Conservation (phyloP, 2,797 vertebrate species). For the Sebastes miniatus region DNA sequence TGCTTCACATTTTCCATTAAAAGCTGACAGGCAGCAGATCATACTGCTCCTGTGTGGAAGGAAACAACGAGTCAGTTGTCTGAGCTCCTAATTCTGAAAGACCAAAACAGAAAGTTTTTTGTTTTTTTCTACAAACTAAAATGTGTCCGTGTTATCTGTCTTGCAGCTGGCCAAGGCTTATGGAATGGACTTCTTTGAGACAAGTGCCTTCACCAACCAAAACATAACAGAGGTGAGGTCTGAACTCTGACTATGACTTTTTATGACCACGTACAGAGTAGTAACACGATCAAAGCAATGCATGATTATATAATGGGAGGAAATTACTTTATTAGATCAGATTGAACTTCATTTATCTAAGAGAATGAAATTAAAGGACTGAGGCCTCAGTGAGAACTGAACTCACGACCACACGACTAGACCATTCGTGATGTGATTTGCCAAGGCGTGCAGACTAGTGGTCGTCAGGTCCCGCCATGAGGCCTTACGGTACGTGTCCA, state of each 20-base stretch:
- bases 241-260: neutral
- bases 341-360: neutral
- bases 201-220: constrained; percentile 97
- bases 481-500: neutral
- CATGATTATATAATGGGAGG: neutral
- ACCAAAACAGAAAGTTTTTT: neutral
- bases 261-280: neutral
- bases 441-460: too few species aligned
- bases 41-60: neutral
- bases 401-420: neutral
- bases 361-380: neutral
- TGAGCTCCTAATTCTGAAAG: neutral
- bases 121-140: neutral
- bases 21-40: neutral
- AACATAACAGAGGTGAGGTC: constrained; percentile 94
- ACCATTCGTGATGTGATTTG: neutral
- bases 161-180: constrained; percentile 92
- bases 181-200: constrained; percentile 97
- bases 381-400: neutral
- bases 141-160: constrained; percentile 14
- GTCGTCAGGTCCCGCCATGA: neutral
- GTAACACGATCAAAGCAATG: neutral
- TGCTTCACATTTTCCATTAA: constrained; percentile 3
- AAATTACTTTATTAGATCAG: neutral
- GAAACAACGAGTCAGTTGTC: neutral